Percentiles rank a stretch among this genome's conserved stretches.
Evolutionary conservation across 2,888 invertebrate species (phyloP).

Genomic region (Chironomus riparius): DNA sequence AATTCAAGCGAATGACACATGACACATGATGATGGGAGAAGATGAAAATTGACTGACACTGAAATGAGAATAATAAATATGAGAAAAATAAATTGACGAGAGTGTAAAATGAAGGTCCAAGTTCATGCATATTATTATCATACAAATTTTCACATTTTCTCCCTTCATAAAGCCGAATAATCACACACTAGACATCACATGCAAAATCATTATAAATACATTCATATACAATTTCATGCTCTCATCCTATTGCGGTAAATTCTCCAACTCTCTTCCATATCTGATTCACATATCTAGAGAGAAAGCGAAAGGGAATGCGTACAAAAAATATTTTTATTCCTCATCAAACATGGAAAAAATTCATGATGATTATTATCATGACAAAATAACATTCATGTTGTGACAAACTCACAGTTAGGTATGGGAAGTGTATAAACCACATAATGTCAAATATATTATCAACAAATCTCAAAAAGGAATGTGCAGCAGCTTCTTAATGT

Average conservation of each 20-base stretch:
- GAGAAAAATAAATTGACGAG: not conserved
- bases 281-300: not conserved
- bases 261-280: too few relatives aligned
- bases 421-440: not conserved
- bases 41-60: not conserved
- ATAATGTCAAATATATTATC: not conserved
- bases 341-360: not conserved
- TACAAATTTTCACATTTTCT: not conserved
- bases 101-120: not conserved
- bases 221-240: not conserved
- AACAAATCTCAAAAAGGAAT: not conserved
- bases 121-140: constrained; percentile 5
- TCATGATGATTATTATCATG: not conserved
- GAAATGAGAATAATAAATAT: not conserved
- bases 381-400: not conserved
- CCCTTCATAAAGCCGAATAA: not conserved
- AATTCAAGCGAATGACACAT: not conserved
- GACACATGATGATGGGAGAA: not conserved
- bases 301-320: not conserved
- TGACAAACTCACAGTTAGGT: not conserved
- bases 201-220: not conserved
- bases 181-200: not conserved
- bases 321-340: not conserved
- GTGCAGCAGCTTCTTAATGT: too few relatives aligned
- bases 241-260: too few relatives aligned